phyloP scores from a whole-genome alignment of 2,113 vertebrate species.

The Gallinago paraguaiae region DNA sequence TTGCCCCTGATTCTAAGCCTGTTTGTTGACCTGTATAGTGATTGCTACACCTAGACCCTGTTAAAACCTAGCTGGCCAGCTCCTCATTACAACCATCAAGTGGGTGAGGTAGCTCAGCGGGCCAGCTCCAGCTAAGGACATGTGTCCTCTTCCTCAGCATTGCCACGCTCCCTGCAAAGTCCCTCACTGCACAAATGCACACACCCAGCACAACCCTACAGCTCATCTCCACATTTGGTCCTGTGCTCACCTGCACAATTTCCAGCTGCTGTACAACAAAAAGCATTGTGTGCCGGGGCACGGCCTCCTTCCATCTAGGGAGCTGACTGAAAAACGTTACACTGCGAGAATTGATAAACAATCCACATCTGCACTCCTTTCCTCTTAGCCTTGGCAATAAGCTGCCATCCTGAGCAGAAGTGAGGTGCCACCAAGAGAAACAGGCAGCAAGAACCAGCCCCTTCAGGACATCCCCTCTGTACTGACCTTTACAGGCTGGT shows the following conservation, averaged over 20 bases:
- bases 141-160: not conserved
- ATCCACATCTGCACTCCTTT: not conserved
- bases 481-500: not conserved
- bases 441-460: not conserved
- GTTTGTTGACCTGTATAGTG: fast-evolving
- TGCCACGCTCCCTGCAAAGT: not conserved
- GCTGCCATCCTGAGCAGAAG: not conserved
- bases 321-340: not conserved
- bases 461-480: not conserved
- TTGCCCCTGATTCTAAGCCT: not conserved
- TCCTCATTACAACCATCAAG: not conserved
- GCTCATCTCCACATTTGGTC: not conserved
- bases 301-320: not conserved
- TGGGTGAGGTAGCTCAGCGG: not conserved
- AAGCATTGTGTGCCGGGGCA: not conserved
- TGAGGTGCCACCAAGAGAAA: not conserved
- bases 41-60: not conserved
- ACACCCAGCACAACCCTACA: not conserved
- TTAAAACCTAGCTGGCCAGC: not conserved
- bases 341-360: not conserved
- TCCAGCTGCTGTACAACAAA: not conserved
- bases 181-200: not conserved
- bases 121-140: not conserved
- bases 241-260: fast-evolving
- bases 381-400: not conserved